A percentile compares a stretch with the other conserved stretches of the same genome.
These are phyloP conservation scores for Brachyalestes nurse DNA, from an alignment of 2,797 vertebrate species.

Conservation along the genomic window DNA sequence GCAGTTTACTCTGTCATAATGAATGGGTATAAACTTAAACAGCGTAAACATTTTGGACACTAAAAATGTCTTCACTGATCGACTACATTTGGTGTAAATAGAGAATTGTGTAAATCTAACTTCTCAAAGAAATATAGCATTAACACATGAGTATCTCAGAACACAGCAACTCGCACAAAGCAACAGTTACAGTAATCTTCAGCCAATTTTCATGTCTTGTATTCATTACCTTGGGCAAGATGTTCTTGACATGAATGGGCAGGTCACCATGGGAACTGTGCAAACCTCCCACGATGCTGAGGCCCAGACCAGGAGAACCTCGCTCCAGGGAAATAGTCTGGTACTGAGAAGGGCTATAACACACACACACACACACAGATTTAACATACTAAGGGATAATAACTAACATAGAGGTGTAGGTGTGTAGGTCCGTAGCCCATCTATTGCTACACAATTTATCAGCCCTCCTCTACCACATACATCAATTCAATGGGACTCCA, in stretches of 20 bases:
- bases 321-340: constrained; percentile 87
- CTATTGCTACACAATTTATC: background rate
- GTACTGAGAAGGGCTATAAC: constrained; percentile 39
- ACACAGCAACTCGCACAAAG: background rate
- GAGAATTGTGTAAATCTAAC: too few species aligned
- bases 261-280: constrained; percentile 93
- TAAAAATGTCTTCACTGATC: background rate
- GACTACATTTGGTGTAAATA: background rate
- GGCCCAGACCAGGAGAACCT: constrained; percentile 89
- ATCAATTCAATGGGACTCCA: too few species aligned
- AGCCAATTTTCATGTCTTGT: background rate
- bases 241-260: constrained; percentile 94
- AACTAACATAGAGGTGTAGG: background rate
- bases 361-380: constrained; percentile 38
- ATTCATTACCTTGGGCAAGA: constrained; percentile 88
- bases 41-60: background rate
- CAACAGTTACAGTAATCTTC: background rate
- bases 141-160: background rate
- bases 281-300: constrained; percentile 93
- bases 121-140: too few species aligned
- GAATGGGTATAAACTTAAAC: background rate
- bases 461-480: background rate
- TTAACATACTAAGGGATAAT: background rate
- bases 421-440: background rate
- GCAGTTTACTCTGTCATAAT: background rate